Base-by-base conservation (phyloP, 2,113 vertebrate genomes). In the Neogobius melanostomus region DNA sequence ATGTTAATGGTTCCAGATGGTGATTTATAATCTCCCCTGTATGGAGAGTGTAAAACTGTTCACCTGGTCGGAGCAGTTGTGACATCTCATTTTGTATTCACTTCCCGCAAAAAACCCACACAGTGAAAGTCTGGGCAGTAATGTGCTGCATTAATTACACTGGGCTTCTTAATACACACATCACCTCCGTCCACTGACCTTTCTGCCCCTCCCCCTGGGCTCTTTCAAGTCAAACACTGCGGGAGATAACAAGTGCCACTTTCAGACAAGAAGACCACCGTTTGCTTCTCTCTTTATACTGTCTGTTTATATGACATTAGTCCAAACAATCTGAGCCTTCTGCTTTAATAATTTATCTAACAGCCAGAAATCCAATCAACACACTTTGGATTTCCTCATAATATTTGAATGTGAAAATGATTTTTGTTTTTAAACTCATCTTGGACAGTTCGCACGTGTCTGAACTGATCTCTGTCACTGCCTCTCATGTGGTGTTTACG, bases 211-310 rank as follows among this genome's bases (percentile, higher is more conserved):
- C 7, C 66, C 36, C 61, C 46, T 45, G 44, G 0, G 14, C 21
- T 10, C 36, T 17, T 62, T 21, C 51, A 62, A 68, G 67, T 66
- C 64, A 75, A 77, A 76, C 77, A 73, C 3, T 54, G 3, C 49
- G 48, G 28, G 15, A 28, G 64, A 59, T 72, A 54, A 66, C 3
- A 64, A 16, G 68, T 12, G 45, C 64, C 54, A 51, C 74, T 65
- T 52, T 57, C 9, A 21, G 61, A 69, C 16, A 5, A 65, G 7
- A 4, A 79, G 71, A 53, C 61, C 66, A 52, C 65, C 61, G 46
- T 43, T 42, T 2, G 43, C 47, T 36, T 14, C 28, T 12, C 56
- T 14, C 5, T 14, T 42, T 42, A 14, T 9, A 6, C 56, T 15
- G 12, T 28, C 46, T 47, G 46, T 47, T 47, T 2, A 47, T 47